Evolutionary conservation across 2,113 vertebrate genomes (phyloP), one percentile per base, ranked within the genome.

Genomic region (Mus pahari): DNA sequence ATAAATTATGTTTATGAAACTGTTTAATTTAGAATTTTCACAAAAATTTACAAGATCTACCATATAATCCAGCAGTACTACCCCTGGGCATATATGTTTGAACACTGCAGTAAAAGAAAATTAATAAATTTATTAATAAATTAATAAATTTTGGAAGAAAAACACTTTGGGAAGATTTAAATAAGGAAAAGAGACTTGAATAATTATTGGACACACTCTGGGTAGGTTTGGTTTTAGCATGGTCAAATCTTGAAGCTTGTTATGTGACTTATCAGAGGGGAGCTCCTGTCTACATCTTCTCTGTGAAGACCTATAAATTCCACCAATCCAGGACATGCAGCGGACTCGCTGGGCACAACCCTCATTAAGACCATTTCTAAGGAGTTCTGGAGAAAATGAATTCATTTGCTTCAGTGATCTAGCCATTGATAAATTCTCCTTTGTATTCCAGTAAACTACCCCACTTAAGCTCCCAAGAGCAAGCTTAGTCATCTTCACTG

Each of bases 311-410:
- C 1, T 39, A 8, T 48, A 55, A 60, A 28, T 26, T 3, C 6
- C 62, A 39, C 14, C 7, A 64, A 64, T 8, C 3, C 26, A 19
- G 24, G 26, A 26, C 58, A 42, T 42, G 14, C 26, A 39, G 24
- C 17, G 26, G 14, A 31, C 24, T 31, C 39, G 45, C 4, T 1
- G 60, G 13, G 3, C 1, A 14, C 58, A 19, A 16, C 0, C n/a
- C 14, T 64, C 24, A 45, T 62, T 84, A 28, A 42, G 26, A 24
- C 17, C 48, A 42, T 62, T 14, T 28, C 60, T 84, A 84, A 45
- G 28, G 26, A 31, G 14, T 31, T 31, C 26, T 84, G 14, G 24
- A 84, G 11, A 42, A 62, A n/a, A 62, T 17, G 13, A 3, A 24
- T 42, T 66, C 17, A 33, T 16, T 50, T 68, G 36, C 62, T 7